A percentile compares a stretch with the other conserved stretches of the same genome.
Evolutionary conservation across 2,797 vertebrate genomes (phyloP).

Genomic region (Hephaestus fuliginosus): DNA sequence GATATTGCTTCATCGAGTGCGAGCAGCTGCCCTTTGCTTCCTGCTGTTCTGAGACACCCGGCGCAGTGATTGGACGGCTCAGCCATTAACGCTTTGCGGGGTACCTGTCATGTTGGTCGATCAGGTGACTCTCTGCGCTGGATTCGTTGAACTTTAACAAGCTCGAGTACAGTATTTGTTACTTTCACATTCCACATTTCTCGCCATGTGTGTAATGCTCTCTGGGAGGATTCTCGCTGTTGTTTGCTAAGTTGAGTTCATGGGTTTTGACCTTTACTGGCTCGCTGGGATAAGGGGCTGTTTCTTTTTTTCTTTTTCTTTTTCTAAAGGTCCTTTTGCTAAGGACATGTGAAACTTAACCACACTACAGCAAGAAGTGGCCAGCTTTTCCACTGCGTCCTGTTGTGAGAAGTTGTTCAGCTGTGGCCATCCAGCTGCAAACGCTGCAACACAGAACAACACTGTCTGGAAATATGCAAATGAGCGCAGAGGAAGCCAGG

Average conservation of each 20-base stretch:
- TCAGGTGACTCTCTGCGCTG: constrained; percentile 46
- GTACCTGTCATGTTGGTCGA: constrained; percentile 22
- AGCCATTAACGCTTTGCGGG: constrained; percentile 34
- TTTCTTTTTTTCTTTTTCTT: background rate
- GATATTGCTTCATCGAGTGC: constrained; percentile 57
- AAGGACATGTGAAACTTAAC: constrained; percentile 61
- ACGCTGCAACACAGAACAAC: constrained; percentile 27
- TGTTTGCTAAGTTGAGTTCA: constrained; percentile 73
- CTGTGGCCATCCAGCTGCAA: constrained; percentile 52
- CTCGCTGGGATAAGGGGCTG: constrained; percentile 27
- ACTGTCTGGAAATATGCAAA: constrained; percentile 58
- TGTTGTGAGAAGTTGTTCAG: constrained; percentile 44
- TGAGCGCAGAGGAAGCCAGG: constrained; percentile 5
- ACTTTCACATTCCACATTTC: constrained; percentile 73
- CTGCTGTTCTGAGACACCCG: constrained; percentile 38
- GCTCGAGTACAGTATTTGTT: constrained; percentile 64
- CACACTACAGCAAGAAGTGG: constrained; percentile 42
- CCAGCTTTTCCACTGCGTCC: constrained; percentile 50
- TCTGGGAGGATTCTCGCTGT: constrained; percentile 72
- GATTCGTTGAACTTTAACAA: constrained; percentile 64
- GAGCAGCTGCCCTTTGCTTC: constrained; percentile 36
- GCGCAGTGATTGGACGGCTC: constrained; percentile 24
- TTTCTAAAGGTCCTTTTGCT: constrained; percentile 53
- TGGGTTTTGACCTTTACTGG: constrained; percentile 59
- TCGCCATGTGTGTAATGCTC: constrained; percentile 75